Conservation (phyloP, 2,113 vertebrate species). For the Erythrocebus patas region DNA sequence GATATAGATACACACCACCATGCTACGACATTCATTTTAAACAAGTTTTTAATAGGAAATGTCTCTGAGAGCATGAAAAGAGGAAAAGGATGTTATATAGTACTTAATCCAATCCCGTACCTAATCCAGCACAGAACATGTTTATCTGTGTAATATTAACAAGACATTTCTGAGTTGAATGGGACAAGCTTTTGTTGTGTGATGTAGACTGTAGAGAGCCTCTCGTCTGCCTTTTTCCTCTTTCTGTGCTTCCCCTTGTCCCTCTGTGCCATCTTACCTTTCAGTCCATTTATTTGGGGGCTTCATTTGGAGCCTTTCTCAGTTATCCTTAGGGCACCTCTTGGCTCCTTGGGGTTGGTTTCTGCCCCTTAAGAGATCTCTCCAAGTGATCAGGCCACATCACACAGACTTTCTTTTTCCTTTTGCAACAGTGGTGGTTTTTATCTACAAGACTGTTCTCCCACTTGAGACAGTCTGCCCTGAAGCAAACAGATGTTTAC, state of each 20-base stretch:
- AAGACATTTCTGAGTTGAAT: not conserved
- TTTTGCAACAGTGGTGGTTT: constrained; percentile 24
- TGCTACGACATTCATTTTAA: not conserved
- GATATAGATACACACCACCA: not conserved
- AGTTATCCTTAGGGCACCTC: not conserved
- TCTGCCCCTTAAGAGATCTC: not conserved
- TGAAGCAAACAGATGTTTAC: constrained; percentile 56
- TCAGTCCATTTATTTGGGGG: not conserved
- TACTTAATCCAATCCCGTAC: not conserved
- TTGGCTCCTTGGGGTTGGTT: not conserved
- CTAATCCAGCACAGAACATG: not conserved
- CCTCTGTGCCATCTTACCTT: not conserved
- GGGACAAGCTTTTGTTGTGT: not conserved
- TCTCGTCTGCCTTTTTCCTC: not conserved
- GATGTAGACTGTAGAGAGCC: not conserved
- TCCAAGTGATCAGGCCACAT: not conserved
- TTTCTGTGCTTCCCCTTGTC: not conserved
- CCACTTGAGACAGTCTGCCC: constrained; percentile 39
- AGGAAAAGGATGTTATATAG: not conserved
- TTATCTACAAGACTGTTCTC: constrained; percentile 42
- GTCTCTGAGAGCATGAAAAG: not conserved
- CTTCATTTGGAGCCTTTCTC: not conserved
- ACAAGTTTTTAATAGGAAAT: not conserved
- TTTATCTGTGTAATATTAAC: not conserved
- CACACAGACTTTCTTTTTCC: not conserved